Base-by-base conservation (phyloP, 2,797 vertebrate genomes). In the Chelon auratus region DNA sequence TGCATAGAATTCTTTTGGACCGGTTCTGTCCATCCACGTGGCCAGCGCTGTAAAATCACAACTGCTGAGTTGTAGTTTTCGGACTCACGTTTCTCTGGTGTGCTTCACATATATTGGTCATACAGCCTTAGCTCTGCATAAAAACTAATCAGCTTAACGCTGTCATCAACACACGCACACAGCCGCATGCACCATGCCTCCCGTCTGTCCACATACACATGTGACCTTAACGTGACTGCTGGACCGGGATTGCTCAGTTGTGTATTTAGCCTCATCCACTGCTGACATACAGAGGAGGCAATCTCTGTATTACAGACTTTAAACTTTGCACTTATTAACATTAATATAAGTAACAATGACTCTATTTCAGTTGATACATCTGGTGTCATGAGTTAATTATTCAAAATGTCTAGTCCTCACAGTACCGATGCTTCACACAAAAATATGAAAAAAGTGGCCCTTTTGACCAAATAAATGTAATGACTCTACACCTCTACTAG, bases 141-240 rank as follows among this genome's bases (percentile, higher is more conserved):
- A 90, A 87, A 90, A 81, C 72, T 92, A 93, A 94, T 93, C 92
- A 89, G 85, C 89, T 92, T 93, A 93, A 84, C 85, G 45, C 58
- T 77, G 79, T 81, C 86, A 80, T 81, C 66, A 75, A 40, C 65
- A 62, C 83, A 80, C 18, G 47, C 83, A 73, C 42, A 22, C 63
- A 64, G 64, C 52, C 71, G 1, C 85, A 76, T 77, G 76, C 61
- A 59, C 62, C 45, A 18, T 68, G 69, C 62, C 75, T 33, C 47
- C 63, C 36, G 61, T 63, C 42, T 67, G 62, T 55, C 55, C 20
- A 62, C 60, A 18, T 12, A 58, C 70, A 78, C 70, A 83, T 47
- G 80, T 75, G 80, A 83, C 77, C 70, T 62, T 76, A 69, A 76
- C 81, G 77, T 83, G 81, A 91, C 63, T 64, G 60, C 37, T 71